These are phyloP conservation scores for Scophthalmus maximus DNA, from an alignment of 2,113 vertebrate species.

Conservation along the genomic window DNA sequence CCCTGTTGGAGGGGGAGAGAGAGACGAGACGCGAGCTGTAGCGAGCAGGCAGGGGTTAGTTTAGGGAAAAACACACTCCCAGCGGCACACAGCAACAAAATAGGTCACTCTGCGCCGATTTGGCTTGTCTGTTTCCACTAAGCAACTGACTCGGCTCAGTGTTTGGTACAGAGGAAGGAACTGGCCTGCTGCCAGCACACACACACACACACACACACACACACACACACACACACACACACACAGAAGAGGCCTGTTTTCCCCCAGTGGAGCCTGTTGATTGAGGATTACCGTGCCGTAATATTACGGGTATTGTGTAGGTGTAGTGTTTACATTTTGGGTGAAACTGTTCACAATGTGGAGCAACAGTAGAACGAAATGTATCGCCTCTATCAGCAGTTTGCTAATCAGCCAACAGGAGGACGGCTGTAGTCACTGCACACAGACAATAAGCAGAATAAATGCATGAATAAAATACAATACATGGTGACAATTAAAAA, in stretches of 20 bases:
- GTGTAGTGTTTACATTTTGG: constrained; percentile 68
- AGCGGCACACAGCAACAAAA: constrained; percentile 91
- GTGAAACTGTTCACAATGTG: constrained; percentile 37
- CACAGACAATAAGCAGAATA: not conserved
- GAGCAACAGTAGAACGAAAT: constrained; percentile 44
- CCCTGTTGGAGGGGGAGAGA: constrained; percentile 50
- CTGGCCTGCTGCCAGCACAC: constrained; percentile 89
- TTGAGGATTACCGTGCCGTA: constrained; percentile 73
- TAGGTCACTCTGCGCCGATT: constrained; percentile 95
- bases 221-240: constrained; percentile 75
- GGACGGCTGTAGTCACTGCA: not conserved
- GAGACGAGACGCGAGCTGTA: constrained; percentile 57
- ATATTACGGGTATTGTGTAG: constrained; percentile 64
- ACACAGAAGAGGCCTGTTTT: constrained; percentile 47
- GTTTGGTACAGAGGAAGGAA: constrained; percentile 83
- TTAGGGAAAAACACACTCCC: constrained; percentile 88
- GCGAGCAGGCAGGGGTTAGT: constrained; percentile 83
- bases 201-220: constrained; percentile 74
- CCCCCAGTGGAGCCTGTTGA: constrained; percentile 85
- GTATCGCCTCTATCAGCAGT: constrained; percentile 20
- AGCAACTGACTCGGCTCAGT: constrained; percentile 88
- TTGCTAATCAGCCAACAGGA: constrained; percentile 19
- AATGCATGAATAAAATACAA: not conserved
- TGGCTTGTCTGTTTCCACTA: constrained; percentile 90
- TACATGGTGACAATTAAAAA: not conserved